A percentile compares a stretch with the other conserved stretches of the same genome.
Conservation (phyloP, 2,113 vertebrate species). For the Solea solea region DNA sequence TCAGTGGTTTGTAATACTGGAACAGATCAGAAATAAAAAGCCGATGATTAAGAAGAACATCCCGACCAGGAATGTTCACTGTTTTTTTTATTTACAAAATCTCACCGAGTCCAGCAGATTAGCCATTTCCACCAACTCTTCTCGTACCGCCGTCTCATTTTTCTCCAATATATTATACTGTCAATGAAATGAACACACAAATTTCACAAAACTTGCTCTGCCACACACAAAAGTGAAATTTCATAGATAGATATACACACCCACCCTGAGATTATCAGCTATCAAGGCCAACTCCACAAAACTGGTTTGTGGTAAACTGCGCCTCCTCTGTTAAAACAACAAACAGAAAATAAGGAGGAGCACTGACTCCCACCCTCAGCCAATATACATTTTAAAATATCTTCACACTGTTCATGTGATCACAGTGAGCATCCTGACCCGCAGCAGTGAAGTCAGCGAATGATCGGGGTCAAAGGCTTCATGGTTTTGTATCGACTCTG, state of each 20-base stretch:
- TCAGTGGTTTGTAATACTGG: slow-evolving; percentile 85
- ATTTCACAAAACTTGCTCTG: not conserved
- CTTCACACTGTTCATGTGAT: not conserved
- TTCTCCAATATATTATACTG: slow-evolving; percentile 79
- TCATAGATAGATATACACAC: slow-evolving; percentile 7
- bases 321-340: slow-evolving; percentile 79
- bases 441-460: slow-evolving; percentile 65
- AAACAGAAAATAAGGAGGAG: not conserved
- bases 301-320: slow-evolving; percentile 82
- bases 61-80: rapidly evolving
- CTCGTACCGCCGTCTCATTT: slow-evolving; percentile 74
- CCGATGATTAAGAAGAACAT: not conserved
- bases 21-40: not conserved
- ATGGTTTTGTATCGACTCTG: not conserved
- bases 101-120: slow-evolving; percentile 89
- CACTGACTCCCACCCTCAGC: not conserved
- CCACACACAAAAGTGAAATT: too few relatives aligned
- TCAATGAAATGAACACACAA: slow-evolving; percentile 21
- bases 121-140: slow-evolving; percentile 84
- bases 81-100: not conserved
- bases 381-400: not conserved
- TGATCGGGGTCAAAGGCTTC: slow-evolving; percentile 45
- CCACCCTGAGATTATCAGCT: slow-evolving; percentile 87
- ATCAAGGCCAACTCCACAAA: slow-evolving; percentile 88
- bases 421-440: slow-evolving; percentile 57